Conservation (phyloP, 2,797 vertebrate genomes). For the Chloroceryle inda region DNA sequence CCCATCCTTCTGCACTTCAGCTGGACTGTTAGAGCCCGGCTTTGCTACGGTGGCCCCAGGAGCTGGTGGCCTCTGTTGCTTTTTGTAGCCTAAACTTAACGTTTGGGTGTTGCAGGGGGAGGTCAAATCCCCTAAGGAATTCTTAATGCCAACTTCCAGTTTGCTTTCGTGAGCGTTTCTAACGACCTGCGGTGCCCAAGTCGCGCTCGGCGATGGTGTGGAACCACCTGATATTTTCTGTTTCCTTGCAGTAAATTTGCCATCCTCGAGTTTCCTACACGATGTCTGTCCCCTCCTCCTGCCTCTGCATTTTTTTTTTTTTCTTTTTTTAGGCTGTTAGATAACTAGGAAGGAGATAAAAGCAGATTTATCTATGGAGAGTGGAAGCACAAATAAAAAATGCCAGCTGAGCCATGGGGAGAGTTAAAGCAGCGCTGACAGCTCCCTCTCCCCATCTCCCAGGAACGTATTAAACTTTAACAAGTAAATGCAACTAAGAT, state of each 20-base stretch:
- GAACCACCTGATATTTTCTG: neutral
- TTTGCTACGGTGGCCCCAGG: neutral
- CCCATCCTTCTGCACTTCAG: neutral
- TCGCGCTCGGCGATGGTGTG: neutral
- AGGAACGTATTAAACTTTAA: neutral
- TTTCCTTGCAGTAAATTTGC: neutral
- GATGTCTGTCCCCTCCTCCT: neutral
- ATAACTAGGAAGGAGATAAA: neutral
- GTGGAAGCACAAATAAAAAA: slow-evolving; percentile 24
- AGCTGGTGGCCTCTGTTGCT: neutral
- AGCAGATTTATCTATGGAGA: slow-evolving; percentile 12
- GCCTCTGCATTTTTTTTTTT: neutral
- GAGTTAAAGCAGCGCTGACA: slow-evolving; percentile 19
- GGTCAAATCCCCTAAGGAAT: neutral
- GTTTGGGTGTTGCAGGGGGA: neutral
- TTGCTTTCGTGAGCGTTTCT: neutral
- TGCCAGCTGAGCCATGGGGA: slow-evolving; percentile 8
- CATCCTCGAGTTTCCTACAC: neutral
- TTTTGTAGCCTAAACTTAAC: neutral
- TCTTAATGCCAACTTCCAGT: neutral
- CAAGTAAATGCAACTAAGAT: neutral
- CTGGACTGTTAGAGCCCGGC: neutral
- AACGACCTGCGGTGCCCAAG: rapidly evolving
- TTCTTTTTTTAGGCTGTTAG: neutral
- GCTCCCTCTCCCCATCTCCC: neutral